Percentiles rank a stretch among this genome's conserved stretches.
phyloP scores from a whole-genome alignment of 1,140 invertebrate species.

The Neodiprion pinetum region DNA sequence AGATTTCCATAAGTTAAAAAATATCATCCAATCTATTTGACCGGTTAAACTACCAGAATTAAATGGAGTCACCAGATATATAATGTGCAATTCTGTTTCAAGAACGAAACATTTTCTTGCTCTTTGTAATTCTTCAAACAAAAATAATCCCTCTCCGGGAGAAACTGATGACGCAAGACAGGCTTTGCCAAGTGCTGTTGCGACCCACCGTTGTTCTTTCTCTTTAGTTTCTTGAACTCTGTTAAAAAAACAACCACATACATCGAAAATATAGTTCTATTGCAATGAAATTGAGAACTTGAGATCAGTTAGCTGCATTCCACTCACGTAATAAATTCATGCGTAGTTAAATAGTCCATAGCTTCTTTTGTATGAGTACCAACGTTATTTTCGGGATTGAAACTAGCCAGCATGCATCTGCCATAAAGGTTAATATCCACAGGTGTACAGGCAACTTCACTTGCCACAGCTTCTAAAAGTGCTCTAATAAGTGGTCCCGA shows the following conservation, averaged over 20 bases:
- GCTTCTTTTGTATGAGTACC: constrained; percentile 62
- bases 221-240: constrained; percentile 58
- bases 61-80: constrained; percentile 92
- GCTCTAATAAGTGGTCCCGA: constrained; percentile 70
- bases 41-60: constrained; percentile 79
- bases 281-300: constrained; percentile 19
- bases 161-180: constrained; percentile 92
- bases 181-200: constrained; percentile 89
- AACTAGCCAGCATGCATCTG: constrained; percentile 72
- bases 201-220: constrained; percentile 67
- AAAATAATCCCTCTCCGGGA: constrained; percentile 86
- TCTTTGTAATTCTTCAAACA: constrained; percentile 91
- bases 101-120: constrained; percentile 90
- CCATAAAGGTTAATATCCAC: constrained; percentile 81
- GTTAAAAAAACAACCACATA: constrained; percentile 14
- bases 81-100: constrained; percentile 93
- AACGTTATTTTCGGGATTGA: constrained; percentile 39
- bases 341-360: constrained; percentile 64
- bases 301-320: constrained; percentile 11
- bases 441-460: constrained; percentile 77
- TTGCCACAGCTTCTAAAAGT: constrained; percentile 85
- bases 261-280: neutral
- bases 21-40: constrained; percentile 89
- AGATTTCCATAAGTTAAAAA: constrained; percentile 84
- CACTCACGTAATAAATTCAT: constrained; percentile 63